Evolutionary conservation across 2,797 vertebrate species (phyloP).

Genomic region (Acrossocheilus wenchowensis): DNA sequence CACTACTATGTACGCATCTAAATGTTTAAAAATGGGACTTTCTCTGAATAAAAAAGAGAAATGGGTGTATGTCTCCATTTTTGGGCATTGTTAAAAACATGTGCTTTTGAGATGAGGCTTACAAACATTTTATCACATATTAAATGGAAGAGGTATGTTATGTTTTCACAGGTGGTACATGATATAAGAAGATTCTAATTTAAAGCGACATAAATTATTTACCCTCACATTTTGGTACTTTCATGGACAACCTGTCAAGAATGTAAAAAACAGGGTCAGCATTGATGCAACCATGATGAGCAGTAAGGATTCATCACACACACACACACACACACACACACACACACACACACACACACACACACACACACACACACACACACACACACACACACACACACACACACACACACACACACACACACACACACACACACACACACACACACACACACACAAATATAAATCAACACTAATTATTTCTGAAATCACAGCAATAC

Average conservation of each 20-base stretch:
- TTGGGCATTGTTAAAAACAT: neutral
- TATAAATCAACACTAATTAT: neutral
- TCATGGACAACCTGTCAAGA: neutral
- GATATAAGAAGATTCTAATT: neutral
- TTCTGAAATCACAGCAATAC: neutral
- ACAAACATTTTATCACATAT: neutral
- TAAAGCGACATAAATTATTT: neutral
- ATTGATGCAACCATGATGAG: neutral
- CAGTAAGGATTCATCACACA: neutral
- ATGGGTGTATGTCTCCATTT: neutral
- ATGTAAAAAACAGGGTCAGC: neutral
- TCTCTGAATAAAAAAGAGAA: neutral
- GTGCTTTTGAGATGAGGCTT: neutral
- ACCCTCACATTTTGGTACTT: conserved; percentile 1
- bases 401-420: neutral
- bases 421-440: neutral
- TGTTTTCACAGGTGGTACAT: neutral
- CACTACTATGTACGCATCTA: neutral
- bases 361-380: neutral
- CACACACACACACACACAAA: neutral
- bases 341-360: too few species aligned
- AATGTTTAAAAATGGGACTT: neutral
- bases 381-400: neutral
- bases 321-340: too few species aligned
- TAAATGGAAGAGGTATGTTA: neutral